Percentiles rank a stretch among this genome's conserved stretches.
phyloP scores from a whole-genome alignment of 2,888 invertebrate species.

The Pedicia rivosa region DNA sequence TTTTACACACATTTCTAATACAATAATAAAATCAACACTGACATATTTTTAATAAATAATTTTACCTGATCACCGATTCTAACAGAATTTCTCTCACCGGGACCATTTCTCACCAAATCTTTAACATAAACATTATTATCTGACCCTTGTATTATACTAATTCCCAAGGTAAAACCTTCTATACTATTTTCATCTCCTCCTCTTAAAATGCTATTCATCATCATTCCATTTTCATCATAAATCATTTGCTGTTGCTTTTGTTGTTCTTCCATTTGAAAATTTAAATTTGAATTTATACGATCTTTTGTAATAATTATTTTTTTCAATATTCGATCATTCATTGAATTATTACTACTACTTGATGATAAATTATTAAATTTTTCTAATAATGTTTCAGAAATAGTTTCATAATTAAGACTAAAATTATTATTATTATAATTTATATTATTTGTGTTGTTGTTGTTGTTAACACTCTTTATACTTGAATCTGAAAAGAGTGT shows the following conservation, averaged over 20 bases:
- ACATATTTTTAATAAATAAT: constrained; percentile 1
- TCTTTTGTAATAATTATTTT: constrained; percentile 8
- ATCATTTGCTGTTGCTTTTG: neutral
- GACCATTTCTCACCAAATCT: constrained; percentile 15
- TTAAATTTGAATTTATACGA: constrained; percentile 6
- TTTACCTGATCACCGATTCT: constrained; percentile 15
- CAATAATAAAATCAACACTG: constrained; percentile 5
- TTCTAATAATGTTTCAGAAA: constrained; percentile 52
- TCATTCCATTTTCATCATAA: too few relatives aligned
- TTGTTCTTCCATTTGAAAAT: neutral
- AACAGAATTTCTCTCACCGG: constrained; percentile 13
- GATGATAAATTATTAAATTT: constrained; percentile 55
- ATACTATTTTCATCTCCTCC: too few relatives aligned
- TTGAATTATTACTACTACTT: constrained; percentile 5
- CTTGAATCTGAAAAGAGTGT: constrained; percentile 14
- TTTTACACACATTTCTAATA: constrained; percentile 18
- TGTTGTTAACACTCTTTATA: constrained; percentile 10
- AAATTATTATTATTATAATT: constrained; percentile 13
- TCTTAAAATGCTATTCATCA: too few relatives aligned
- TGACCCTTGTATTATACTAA: constrained; percentile 15
- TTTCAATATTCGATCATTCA: constrained; percentile 13
- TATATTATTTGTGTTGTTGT: neutral
- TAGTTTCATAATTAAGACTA: constrained; percentile 28
- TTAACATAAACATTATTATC: constrained; percentile 16
- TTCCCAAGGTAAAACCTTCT: constrained; percentile 13